Evolutionary conservation across 2,888 invertebrate species (phyloP), one percentile per base, ranked within the genome.

Genomic region (Hoplodrina ambigua): DNA sequence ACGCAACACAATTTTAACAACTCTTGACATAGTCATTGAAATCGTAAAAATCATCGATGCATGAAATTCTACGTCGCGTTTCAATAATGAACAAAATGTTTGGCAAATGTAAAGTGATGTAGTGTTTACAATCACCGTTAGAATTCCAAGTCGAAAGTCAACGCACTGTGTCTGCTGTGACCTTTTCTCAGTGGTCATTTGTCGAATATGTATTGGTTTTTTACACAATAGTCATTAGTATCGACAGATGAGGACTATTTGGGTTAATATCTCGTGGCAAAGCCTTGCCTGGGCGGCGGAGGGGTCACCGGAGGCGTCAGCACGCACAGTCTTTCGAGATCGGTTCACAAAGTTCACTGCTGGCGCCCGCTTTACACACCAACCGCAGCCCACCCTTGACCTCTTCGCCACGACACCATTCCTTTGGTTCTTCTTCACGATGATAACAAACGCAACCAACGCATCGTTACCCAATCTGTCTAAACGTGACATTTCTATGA

Each of bases 321-420:
- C 60, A 49, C 67, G 59, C 62, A n/a, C n/a, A 50, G 41, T 69
- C 55, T 75, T 69, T 79, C 65, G 79, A 60, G 69, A 74, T 69
- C 61, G 52, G 63, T 61, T 74, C 64, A 75, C 67, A 78, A 77
- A 81, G 78, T 80, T 85, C 82, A 80, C 57, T 55, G 66, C 59
- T 56, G 70, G 56, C 61, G 63, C 56, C 55, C 30, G 62, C 64
- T 72, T 73, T 52, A 78, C 72, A 77, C 77, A 76, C 64, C 37
- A 63, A 68, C 56, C 60, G 68, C 65, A 59, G 19, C 60, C 57
- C 75, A 77, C 73, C 84, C 88, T 86, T 89, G 88, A 86, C 86
- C 86, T 72, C 83, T 30, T 69, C 82, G 53, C 58, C 71, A 66
- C 77, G 81, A 87, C 84, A 86, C 66, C 74, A 78, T 85, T 84